These are phyloP conservation scores for Ifrita kowaldi DNA, from an alignment of 2,113 vertebrate species.

Conservation along the genomic window DNA sequence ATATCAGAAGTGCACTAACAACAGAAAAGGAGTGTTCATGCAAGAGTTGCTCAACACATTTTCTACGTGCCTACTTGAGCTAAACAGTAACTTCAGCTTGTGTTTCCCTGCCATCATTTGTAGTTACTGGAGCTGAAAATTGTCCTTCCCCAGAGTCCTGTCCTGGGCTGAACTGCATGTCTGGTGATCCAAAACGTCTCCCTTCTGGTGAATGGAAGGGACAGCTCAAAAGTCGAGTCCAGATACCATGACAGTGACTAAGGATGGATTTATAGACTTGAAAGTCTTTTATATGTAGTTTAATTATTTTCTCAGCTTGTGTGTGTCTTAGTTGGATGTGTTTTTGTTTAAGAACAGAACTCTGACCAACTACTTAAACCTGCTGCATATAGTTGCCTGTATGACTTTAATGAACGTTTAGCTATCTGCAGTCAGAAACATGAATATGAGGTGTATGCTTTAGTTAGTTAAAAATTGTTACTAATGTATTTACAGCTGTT, in stretches of 20 bases:
- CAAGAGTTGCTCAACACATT: neutral
- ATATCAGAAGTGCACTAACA: neutral
- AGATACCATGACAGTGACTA: neutral
- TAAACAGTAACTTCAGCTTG: neutral
- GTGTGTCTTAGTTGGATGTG: neutral
- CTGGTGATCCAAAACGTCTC: rapidly evolving
- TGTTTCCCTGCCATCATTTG: neutral
- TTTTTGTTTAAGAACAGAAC: neutral
- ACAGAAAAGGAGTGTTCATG: neutral
- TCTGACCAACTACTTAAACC: neutral
- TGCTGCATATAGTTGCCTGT: neutral
- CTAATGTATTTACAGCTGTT: neutral
- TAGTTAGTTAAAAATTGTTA: neutral
- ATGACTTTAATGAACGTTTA: neutral
- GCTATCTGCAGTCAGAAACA: neutral
- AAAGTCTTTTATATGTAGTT: neutral
- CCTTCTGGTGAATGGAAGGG: neutral
- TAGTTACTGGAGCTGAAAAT: neutral
- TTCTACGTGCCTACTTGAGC: neutral
- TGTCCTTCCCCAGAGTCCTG: neutral
- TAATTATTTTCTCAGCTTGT: neutral
- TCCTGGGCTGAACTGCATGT: neutral
- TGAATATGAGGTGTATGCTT: neutral
- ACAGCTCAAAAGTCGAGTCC: neutral
- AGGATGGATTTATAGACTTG: neutral